A percentile compares a stretch with the other conserved stretches of the same genome.
Evolutionary conservation across 2,113 vertebrate species (phyloP).

Genomic region (Hemicordylus capensis): DNA sequence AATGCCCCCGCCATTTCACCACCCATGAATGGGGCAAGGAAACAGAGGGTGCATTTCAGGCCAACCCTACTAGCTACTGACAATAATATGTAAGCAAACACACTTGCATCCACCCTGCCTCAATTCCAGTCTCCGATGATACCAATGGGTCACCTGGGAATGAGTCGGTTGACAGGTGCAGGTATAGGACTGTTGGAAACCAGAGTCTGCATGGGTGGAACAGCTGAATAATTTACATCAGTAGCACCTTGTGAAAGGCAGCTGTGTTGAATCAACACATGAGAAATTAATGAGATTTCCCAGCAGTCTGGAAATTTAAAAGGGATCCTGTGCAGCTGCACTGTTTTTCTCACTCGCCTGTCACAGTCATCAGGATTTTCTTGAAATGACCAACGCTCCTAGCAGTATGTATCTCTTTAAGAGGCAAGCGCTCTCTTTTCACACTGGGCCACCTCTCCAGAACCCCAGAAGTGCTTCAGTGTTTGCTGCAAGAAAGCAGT

Average conservation of each 20-base stretch:
- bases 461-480: neutral
- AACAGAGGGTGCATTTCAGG: too few relatives aligned
- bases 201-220: neutral
- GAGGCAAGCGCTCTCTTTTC: neutral
- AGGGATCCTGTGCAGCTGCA: neutral
- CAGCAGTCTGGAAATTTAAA: slow-evolving; percentile 19
- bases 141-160: neutral
- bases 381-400: neutral
- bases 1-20: too few relatives aligned
- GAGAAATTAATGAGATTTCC: neutral
- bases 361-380: neutral
- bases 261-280: neutral
- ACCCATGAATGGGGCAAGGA: too few relatives aligned
- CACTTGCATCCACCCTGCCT: neutral
- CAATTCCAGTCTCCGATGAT: neutral
- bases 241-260: neutral
- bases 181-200: neutral
- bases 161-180: too few relatives aligned
- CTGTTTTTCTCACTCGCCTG: neutral
- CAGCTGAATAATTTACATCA: neutral
- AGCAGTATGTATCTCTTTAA: slow-evolving; percentile 4
- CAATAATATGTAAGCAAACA: neutral
- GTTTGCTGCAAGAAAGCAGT: neutral
- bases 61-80: too few relatives aligned
- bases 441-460: neutral